Conservation (phyloP, 1,140 invertebrate genomes). For the Gonioctena quinquepunctata region DNA sequence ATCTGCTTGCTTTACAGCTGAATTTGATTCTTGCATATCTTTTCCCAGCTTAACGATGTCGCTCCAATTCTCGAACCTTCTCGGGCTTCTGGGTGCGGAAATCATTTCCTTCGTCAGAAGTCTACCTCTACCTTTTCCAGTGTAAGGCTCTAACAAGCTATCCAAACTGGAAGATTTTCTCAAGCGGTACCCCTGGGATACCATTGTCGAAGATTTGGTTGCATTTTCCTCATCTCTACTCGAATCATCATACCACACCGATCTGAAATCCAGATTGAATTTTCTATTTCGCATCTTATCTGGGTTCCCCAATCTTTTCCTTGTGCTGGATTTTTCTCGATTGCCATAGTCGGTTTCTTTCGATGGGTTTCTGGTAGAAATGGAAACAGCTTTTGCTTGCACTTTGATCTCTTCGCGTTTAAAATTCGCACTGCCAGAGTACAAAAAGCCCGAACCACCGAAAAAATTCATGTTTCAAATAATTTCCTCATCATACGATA, state of each 20-base stretch:
- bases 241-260: slow-evolving; percentile 1
- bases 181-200: not conserved
- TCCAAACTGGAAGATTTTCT: slow-evolving; percentile 5
- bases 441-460: not conserved
- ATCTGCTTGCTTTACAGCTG: not conserved
- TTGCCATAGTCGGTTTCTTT: not conserved
- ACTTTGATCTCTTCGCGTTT: not conserved
- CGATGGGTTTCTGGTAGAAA: not conserved
- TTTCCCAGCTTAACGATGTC: not conserved
- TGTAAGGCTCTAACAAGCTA: not conserved
- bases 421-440: not conserved
- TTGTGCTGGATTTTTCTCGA: not conserved
- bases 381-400: not conserved
- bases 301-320: not conserved
- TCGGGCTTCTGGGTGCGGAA: not conserved
- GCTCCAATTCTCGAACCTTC: not conserved
- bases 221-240: not conserved
- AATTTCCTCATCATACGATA: not conserved
- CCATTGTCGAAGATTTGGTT: not conserved
- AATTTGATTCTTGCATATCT: not conserved
- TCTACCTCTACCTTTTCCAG: not conserved
- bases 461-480: not conserved
- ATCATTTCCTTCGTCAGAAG: slow-evolving; percentile 9
- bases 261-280: not conserved
- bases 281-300: not conserved